Base-by-base conservation (phyloP, 1,140 invertebrate species). In the Potamilus streckersoni region DNA sequence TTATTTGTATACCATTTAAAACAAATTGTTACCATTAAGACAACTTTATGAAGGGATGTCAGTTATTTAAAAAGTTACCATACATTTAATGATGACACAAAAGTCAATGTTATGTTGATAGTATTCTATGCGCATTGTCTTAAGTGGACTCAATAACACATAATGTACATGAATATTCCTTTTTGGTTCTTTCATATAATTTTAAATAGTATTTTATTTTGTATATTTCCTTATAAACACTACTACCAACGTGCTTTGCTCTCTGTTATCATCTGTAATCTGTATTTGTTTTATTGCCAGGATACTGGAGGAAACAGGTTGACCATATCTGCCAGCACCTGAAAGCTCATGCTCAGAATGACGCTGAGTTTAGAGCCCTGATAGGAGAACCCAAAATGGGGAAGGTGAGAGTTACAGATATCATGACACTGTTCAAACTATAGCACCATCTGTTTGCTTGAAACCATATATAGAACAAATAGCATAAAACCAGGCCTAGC, bases 271-370 rank as follows among this genome's bases (percentile, higher is more conserved):
- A 66, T 17, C 5, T 27, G 1, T 66, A 14, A 66, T 66, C 15
- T 49, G 27, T 62, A 23, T n/a, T 19, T 23, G 14, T 62, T 0
- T 31, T 71, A 20, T 63, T 80, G 80, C 12, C 69, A 90, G 89
- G 90, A 55, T 91, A 89, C 74, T 91, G 90, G 90, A 80, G 90
- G 59, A 89, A 90, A 71, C 90, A 91, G 76, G 79, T 91, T 56
- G 90, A 91, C 31, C 90, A 91, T 78, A 87, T 91, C 23, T 88
- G 87, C 79, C 82, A 85, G 62, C 89, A 91, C 79, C 79, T 91
- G 6, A 90, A 90, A 69, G 87, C 86, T 19, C 84, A 90, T 74
- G 86, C 89, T 13, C 84, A 87, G 65, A 91, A 91, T 83, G 85
- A 89, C 79, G 82, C 90, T 16, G 88, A 91, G 65, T 91, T 91